Base-by-base conservation (phyloP, 23 tunicate genomes). In the Clavelina lepadiformis region DNA sequence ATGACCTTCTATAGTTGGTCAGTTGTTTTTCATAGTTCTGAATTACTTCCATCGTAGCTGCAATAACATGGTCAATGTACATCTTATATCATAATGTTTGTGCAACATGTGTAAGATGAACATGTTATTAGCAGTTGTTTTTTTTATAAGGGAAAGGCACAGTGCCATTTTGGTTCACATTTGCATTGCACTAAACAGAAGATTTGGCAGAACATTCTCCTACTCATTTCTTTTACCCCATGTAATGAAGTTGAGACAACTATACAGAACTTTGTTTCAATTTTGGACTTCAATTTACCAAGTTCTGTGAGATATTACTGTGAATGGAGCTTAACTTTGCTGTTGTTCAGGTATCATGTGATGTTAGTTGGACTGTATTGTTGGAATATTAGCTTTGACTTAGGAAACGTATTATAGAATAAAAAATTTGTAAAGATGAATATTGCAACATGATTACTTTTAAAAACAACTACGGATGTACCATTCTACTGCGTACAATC, bases 271-370 rank as follows among this genome's bases (percentile, higher is more conserved):
- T 0, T 76, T 0, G 30, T 70, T 0, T 7, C 18, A 1, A 6
- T 31, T 3, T 45, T 84, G 38, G 44, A 37, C 19, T 45, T 54
- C 21, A 77, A 76, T 29, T 41, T 81, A 24, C 93, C 76, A 56
- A 58, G 59, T 7, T 84, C 93, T 0, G 82, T 84, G 37, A 51
- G 93, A 13, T 69, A 76, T 56, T 61, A 68, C 2, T 54, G 69
- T 60, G 93, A 84, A 38, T 84, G 93, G 93, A 25, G 38, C 27
- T 41, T 84, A 22, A 65, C 75, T 2, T 30, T 76, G 46, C 57
- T 71, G 1, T 20, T 84, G 0, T 56, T 45, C 65, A 69, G 68
- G 93, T 83, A 2, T 7, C 49, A 58, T 31, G 1, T 35, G 26
- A 38, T 0, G 15, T 1, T 25, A n/a, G 13, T 47, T 33, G 29